Evolutionary conservation across 2,113 vertebrate genomes (phyloP), one percentile per base, ranked within the genome.

Genomic region (Nipponia nippon): DNA sequence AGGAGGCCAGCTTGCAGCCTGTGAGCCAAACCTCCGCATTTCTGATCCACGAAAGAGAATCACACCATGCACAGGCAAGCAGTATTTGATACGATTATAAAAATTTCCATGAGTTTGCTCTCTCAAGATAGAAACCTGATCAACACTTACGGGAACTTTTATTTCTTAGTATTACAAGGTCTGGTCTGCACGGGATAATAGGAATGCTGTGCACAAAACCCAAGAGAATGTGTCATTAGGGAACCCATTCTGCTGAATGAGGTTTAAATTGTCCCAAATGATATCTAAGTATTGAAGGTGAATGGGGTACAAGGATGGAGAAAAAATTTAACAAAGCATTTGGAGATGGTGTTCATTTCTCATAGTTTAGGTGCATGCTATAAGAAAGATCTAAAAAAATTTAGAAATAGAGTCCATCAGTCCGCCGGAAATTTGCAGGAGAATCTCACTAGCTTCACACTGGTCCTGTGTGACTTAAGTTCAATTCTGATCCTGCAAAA

Each of bases 1-100:
- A 89, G 82, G 92, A 96, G 84, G 80, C 82, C 94, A 95, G 16
- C 69, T 97, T 6, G 9, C 44, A 90, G 88, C 10, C 70, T 89
- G 52, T 75, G 76, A 95, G 73, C 26, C 5, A 11, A 95, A 80
- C 29, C 53, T 80, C 34, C 15, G 10, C 16, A 52, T 73, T 96
- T 77, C 84, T 94, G 86, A 83, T 81, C 56, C 30, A 83, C 52
- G 69, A 89, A 92, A 72, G 30, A 87, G 44, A 95, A 87, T 94
- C 50, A 66, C 47, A 91, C 34, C 42, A 80, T n/a, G 65, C 62
- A 75, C 13, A 86, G 32, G 71, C 56, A 87, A 97, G 71, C 56
- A 50, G 25, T 85, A 83, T 84, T 94, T 73, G 78, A 77, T 56
- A 89, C 4, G 93, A 79, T 71, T 49, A 38, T 19, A 81, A 90